Base-by-base conservation (phyloP, 2,113 vertebrate genomes). In the Erythrocercus mccallii region DNA sequence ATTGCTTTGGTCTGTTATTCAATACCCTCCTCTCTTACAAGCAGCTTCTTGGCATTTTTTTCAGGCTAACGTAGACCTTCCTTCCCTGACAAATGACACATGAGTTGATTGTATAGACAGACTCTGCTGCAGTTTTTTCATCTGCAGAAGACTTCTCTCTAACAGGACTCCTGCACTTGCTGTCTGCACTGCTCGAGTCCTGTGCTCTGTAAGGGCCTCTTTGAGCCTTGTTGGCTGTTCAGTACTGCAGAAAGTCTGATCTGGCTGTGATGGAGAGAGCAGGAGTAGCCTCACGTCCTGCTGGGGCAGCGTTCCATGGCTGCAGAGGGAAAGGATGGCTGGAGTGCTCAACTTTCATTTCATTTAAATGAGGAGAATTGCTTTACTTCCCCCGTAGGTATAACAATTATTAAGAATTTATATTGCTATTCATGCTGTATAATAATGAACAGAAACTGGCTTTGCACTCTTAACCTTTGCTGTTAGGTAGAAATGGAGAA, bases 321-420 rank as follows among this genome's bases (percentile, higher is more conserved):
- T 19, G 31, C 22, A 51, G 60, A 93, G 70, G 66, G 57, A 47
- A 37, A 51, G 47, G 79, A 79, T 54, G 60, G 40, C 57, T 73
- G 58, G 15, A 56, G 48, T 16, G 15, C 73, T 37, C 61, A 40
- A 21, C 57, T 68, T 77, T 47, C 77, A 87, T 90, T 83, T 92
- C 73, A 51, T 71, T 86, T 72, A 81, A 95, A 95, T 94, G 79
- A 95, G 74, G 83, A 61, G 37, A 74, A 90, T 53, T 70, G 79
- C 93, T 94, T 91, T 80, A 74, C 76, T 94, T 97, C 40, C 88
- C 91, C 90, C 88, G 21, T n/a, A 96, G 93, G 95, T 91, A 57
- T 64, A 96, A 92, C 88, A 91, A 94, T 96, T 92, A 94, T 92
- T 95, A 96, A 88, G 87, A 95, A 96, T 97, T 90, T 87, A 94